phyloP scores from a whole-genome alignment of 2,888 invertebrate genomes.

The Creontiades dilutus region DNA sequence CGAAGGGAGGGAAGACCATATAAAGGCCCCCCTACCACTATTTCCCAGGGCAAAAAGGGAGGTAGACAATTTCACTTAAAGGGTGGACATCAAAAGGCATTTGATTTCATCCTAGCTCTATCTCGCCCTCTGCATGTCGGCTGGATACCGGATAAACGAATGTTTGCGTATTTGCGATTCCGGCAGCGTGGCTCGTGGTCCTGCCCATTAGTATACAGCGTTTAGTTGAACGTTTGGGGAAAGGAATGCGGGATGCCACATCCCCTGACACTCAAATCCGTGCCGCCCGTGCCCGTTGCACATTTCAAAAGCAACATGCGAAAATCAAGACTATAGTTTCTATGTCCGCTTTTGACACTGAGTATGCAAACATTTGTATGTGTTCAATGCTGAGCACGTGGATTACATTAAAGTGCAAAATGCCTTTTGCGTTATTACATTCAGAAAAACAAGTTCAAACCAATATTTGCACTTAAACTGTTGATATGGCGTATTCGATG shows the following conservation, averaged over 20 bases:
- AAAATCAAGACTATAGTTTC: too few species aligned
- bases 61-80: not conserved
- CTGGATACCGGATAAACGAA: not conserved
- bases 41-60: conserved; percentile 9
- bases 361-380: too few species aligned
- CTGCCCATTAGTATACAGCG: not conserved
- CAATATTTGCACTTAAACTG: too few species aligned
- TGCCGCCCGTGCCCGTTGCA: too few species aligned
- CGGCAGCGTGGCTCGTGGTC: not conserved
- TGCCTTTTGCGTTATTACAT: too few species aligned
- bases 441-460: too few species aligned
- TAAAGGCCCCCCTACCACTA: not conserved
- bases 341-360: too few species aligned
- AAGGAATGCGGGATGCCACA: not conserved
- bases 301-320: too few species aligned
- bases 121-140: not conserved
- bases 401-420: not conserved
- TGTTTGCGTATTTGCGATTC: not conserved
- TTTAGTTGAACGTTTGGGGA: not conserved
- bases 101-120: not conserved
- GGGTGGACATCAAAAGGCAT: conserved; percentile 1
- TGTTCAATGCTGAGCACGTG: too few species aligned
- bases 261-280: too few species aligned
- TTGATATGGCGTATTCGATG: too few species aligned
- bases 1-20: not conserved